phyloP scores from a whole-genome alignment of 1,140 invertebrate genomes.

The Potamilus streckersoni region DNA sequence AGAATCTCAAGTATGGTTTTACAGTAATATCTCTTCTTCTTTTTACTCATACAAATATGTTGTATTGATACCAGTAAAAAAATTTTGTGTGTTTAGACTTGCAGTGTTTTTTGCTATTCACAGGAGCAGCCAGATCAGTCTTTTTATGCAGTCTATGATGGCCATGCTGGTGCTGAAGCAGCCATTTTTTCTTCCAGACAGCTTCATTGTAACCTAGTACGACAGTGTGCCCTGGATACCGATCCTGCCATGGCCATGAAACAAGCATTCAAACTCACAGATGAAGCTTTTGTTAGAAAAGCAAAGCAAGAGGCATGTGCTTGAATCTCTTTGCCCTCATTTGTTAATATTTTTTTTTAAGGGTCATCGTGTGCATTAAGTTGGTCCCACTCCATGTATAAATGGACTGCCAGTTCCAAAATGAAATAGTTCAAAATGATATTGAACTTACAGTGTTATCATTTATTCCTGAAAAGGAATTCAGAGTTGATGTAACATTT shows the following conservation, averaged over 20 bases:
- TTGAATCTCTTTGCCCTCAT: no score
- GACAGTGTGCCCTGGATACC: constrained; percentile 53
- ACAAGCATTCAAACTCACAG: constrained; percentile 87
- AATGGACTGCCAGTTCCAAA: no score
- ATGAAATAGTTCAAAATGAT: no score
- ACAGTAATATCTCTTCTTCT: neutral
- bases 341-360: no score
- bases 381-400: no score
- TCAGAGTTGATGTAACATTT: no score
- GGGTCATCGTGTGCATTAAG: no score
- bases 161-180: constrained; percentile 92
- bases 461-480: no score
- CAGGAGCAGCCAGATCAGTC: constrained; percentile 75
- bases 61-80: neutral
- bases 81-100: neutral
- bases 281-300: constrained; percentile 83
- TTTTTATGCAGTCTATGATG: constrained; percentile 94
- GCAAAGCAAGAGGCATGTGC: constrained; percentile 75
- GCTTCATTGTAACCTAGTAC: constrained; percentile 84
- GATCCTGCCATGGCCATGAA: constrained; percentile 69
- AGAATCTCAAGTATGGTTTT: neutral
- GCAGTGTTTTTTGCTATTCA: constrained; percentile 2
- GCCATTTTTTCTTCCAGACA: constrained; percentile 88
- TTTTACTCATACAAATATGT: neutral
- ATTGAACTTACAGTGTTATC: no score